Percentiles rank a stretch among this genome's conserved stretches.
These are phyloP conservation scores for Lasioglossum calceatum DNA, from an alignment of 2,888 invertebrate species.

Conservation along the genomic window DNA sequence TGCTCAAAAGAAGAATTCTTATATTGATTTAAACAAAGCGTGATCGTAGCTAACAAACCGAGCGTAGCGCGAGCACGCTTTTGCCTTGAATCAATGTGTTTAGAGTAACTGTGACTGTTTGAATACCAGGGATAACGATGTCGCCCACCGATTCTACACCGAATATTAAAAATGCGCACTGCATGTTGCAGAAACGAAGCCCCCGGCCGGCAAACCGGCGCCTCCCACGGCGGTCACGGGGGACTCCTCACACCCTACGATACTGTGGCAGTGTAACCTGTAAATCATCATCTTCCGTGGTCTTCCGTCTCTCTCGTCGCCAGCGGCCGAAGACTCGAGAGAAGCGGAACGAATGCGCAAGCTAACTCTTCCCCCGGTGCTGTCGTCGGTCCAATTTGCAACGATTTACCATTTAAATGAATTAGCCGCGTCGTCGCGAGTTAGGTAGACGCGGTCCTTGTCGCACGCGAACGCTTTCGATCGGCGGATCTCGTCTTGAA, in stretches of 20 bases:
- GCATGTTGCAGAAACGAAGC: constrained; percentile 93
- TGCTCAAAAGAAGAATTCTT: no score
- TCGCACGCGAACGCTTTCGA: constrained; percentile 8
- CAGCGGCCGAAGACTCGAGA: constrained; percentile 67
- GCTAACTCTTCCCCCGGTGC: constrained; percentile 72
- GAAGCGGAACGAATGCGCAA: constrained; percentile 66
- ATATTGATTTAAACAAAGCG: not conserved
- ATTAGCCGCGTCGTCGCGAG: constrained; percentile 66
- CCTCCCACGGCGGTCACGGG: constrained; percentile 85
- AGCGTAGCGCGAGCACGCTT: not conserved
- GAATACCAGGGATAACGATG: not conserved
- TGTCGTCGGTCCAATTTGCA: constrained; percentile 79
- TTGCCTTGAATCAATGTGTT: not conserved
- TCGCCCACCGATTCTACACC: not conserved
- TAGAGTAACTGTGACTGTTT: not conserved
- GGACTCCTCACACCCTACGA: constrained; percentile 98
- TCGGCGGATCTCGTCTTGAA: no score
- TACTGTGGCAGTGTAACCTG: constrained; percentile 99
- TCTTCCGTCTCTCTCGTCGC: constrained; percentile 72
- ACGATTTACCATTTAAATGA: constrained; percentile 71
- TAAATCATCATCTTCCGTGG: constrained; percentile 86
- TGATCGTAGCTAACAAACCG: not conserved
- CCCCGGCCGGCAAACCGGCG: constrained; percentile 89
- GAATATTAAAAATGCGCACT: constrained; percentile 43
- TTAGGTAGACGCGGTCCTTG: constrained; percentile 58